Conservation (phyloP, 2,888 invertebrate genomes). For the Ctenicera cuprea region DNA sequence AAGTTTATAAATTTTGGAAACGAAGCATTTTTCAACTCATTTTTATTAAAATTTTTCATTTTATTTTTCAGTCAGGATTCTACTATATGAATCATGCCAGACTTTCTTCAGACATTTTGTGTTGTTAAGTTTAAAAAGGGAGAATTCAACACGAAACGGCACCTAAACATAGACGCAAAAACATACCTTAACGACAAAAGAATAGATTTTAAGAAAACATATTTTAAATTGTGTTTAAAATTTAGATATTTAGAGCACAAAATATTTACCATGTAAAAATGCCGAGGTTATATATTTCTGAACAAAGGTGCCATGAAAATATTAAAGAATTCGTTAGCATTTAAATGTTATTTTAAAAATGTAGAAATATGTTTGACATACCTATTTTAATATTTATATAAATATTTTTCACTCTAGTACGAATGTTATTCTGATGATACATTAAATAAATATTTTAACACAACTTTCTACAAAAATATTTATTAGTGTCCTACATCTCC, state of each 20-base stretch:
- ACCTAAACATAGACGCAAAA: no score
- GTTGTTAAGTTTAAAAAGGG: no score
- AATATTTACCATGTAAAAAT: neutral
- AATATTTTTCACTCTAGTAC: neutral
- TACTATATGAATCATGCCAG: no score
- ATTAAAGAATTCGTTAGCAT: conserved; percentile 1
- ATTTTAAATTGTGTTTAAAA: neutral
- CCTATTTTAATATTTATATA: neutral
- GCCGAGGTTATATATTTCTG: neutral
- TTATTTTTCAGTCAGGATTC: no score
- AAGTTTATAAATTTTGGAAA: no score
- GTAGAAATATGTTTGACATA: neutral
- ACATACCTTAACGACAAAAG: no score
- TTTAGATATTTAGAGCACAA: neutral
- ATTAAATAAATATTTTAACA: neutral
- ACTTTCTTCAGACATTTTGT: no score
- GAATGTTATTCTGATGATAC: neutral
- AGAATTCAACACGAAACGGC: no score
- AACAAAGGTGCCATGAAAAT: neutral
- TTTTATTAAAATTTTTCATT: no score
- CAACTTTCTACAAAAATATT: neutral
- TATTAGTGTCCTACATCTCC: neutral
- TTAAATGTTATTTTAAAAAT: neutral
- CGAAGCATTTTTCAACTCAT: no score
- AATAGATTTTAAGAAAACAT: no score